Conservation (phyloP, 2,113 vertebrate genomes). For the Willisornis vidua region DNA sequence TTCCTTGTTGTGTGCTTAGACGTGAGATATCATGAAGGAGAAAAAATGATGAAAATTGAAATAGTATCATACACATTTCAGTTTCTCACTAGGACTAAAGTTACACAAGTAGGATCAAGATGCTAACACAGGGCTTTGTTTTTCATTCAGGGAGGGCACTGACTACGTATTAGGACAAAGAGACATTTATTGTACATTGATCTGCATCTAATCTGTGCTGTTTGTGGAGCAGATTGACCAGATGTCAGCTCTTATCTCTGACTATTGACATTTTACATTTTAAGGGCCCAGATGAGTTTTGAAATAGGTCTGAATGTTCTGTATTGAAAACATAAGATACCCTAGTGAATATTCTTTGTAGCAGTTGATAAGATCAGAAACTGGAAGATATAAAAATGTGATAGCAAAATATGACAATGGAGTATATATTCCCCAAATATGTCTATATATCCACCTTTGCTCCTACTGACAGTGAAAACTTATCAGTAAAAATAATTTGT, state of each 20-base stretch:
- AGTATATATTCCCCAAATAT: not conserved
- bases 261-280: conserved; percentile 52
- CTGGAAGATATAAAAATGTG: conserved; percentile 1
- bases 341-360: not conserved
- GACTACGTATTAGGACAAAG: not conserved
- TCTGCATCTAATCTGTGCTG: conserved; percentile 62
- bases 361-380: not conserved
- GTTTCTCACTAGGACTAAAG: not conserved
- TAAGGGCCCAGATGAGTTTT: conserved; percentile 30
- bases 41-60: not conserved
- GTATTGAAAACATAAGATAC: not conserved
- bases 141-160: not conserved
- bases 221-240: conserved; percentile 27
- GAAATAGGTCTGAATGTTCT: conserved; percentile 4
- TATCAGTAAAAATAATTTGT: not conserved
- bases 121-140: not conserved
- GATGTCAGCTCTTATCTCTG: conserved; percentile 57
- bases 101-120: not conserved
- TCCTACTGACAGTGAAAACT: not conserved
- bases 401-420: not conserved
- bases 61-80: not conserved
- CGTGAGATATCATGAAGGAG: not conserved
- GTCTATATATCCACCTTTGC: not conserved
- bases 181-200: conserved; percentile 39
- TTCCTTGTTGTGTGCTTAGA: not conserved